Evolutionary conservation across 2,888 invertebrate genomes (phyloP).

Genomic region (Aplocera efformata): DNA sequence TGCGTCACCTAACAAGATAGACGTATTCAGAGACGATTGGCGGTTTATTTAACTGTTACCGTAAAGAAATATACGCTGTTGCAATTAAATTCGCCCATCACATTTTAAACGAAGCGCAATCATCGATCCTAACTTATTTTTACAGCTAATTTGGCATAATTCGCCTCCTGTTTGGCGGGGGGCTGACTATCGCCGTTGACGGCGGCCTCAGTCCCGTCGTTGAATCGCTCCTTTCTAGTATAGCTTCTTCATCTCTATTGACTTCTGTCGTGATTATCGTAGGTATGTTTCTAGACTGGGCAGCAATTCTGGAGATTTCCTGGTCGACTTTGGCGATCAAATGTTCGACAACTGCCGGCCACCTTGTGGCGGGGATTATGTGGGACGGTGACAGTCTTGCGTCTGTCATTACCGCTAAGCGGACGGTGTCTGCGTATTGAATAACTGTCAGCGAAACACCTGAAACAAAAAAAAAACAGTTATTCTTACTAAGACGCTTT

Average conservation of each 20-base stretch:
- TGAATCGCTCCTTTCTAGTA: conserved; percentile 24
- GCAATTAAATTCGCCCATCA: too few relatives aligned
- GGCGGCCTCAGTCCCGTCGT: conserved; percentile 49
- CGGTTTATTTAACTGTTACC: too few relatives aligned
- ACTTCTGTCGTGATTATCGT: conserved; percentile 39
- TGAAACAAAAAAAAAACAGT: conserved; percentile 46
- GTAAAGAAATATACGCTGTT: too few relatives aligned
- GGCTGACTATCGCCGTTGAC: conserved; percentile 44
- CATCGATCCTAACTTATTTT: too few relatives aligned
- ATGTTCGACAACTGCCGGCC: conserved; percentile 64
- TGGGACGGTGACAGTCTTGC: conserved; percentile 85
- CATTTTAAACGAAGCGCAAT: too few relatives aligned
- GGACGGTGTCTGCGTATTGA: conserved; percentile 83
- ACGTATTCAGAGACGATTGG: too few relatives aligned
- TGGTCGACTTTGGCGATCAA: conserved; percentile 60
- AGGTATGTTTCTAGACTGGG: conserved; percentile 42
- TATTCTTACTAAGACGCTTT: too few relatives aligned
- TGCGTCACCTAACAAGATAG: too few relatives aligned
- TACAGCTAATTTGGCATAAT: too few relatives aligned
- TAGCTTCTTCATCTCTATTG: conserved; percentile 14
- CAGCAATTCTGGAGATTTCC: conserved; percentile 62
- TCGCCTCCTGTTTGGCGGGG: conserved; percentile 52
- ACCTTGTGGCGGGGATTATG: conserved; percentile 71
- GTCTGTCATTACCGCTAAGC: conserved; percentile 86
- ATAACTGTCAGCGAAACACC: conserved; percentile 87